Percentiles rank a stretch among this genome's conserved stretches.
phyloP scores from a whole-genome alignment of 1,140 invertebrate species.

The Eriocheir sinensis region DNA sequence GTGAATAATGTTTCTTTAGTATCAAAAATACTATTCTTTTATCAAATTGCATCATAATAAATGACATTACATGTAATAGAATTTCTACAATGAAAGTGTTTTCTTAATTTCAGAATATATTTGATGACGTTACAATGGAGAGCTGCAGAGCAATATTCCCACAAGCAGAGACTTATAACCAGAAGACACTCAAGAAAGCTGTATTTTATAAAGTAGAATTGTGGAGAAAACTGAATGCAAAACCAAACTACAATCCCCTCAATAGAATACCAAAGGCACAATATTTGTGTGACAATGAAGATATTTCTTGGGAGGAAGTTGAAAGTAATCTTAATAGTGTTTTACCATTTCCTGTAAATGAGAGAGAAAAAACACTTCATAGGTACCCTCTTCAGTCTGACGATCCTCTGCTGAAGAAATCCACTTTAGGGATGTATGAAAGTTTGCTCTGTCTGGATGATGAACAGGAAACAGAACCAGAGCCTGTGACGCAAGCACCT shows the following conservation, averaged over 20 bases:
- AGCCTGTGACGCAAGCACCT: neutral
- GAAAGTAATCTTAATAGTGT: neutral
- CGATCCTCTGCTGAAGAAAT: neutral
- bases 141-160: neutral
- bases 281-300: neutral
- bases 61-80: too few species aligned
- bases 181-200: neutral
- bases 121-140: neutral
- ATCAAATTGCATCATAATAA: too few species aligned
- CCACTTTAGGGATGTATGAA: neutral
- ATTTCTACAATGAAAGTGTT: too few species aligned
- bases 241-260: neutral
- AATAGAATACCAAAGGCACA: neutral
- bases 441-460: neutral
- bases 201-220: neutral
- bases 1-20: neutral
- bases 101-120: neutral
- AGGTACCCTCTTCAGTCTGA: neutral
- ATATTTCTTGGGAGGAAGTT: neutral
- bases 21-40: too few species aligned
- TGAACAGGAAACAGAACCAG: neutral
- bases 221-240: neutral
- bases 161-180: neutral
- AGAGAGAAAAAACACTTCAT: neutral
- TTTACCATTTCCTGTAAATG: neutral